Base-by-base conservation (phyloP, 2,797 vertebrate genomes). In the Semaprochilodus insignis region DNA sequence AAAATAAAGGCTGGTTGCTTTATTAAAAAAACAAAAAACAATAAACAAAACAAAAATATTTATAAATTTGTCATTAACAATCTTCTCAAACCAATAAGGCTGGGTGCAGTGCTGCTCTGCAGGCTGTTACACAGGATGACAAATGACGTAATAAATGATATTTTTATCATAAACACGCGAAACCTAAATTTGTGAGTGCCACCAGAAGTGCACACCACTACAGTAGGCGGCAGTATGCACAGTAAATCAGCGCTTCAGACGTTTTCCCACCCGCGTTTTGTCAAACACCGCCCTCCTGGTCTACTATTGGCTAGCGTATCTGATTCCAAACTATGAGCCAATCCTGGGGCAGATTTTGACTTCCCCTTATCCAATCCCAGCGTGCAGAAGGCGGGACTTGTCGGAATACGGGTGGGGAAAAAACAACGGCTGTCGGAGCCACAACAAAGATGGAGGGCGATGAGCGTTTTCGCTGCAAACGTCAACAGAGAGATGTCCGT, bases 401-500 rank as follows among this genome's bases (percentile, higher is more conserved):
- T 17, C 63, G 27, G 27, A 66, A 66, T 3, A n/a, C 40, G n/a
- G 40, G 66, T 40, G 21, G 19, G 66, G 17, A 67, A 25, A 63
- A 66, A 70, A 16, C 16, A 15, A 88, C 54, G 55, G 25, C 66
- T 62, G 88, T 40, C 51, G 36, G 34, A 51, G 78, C 78, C 92
- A 94, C 85, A 94, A 93, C 94, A 95, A 93, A 94, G 81, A 95
- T 95, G 94, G 93, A 89, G 90, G 16, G 70, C 0, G 77, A 60
- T 78, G 78, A 77, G 54, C 6, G 16, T 65, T 81, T 80, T 76
- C 34, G 70, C 13, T 78, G 62, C 23, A 57, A 6, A 44, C 23
- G 51, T 62, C 27, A 36, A 17, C n/a, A 40, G 23, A 51, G 27
- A 16, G 2, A 27, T 25, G 14, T 57, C 19, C 51, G 55, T 48